A percentile compares a stretch with the other conserved stretches of the same genome.
Conservation (phyloP, 1,140 invertebrate species). For the Sitophilus oryzae region DNA sequence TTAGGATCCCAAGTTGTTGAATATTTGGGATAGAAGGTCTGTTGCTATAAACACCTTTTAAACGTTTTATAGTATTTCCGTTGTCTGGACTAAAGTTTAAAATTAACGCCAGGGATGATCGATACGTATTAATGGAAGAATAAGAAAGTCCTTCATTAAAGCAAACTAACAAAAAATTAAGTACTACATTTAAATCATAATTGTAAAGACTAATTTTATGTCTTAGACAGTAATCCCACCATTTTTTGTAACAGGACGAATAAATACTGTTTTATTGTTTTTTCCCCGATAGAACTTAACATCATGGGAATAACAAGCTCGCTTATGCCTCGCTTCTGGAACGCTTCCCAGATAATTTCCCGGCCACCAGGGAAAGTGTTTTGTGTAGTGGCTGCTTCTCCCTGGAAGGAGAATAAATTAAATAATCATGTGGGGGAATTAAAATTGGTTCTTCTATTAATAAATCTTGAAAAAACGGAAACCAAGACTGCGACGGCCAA, state of each 20-base stretch:
- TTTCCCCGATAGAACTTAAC: not conserved
- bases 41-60: slow-evolving; percentile 11
- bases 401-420: slow-evolving; percentile 2
- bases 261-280: no score
- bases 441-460: not conserved
- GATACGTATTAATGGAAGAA: slow-evolving; percentile 5
- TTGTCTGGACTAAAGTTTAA: not conserved
- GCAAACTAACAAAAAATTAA: slow-evolving; percentile 8
- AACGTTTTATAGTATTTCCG: slow-evolving; percentile 7
- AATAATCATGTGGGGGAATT: slow-evolving; percentile 3
- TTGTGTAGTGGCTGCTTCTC: not conserved
- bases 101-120: slow-evolving; percentile 5
- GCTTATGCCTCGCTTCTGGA: not conserved
- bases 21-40: slow-evolving; percentile 9
- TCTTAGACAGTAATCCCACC: slow-evolving; percentile 11
- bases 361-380: slow-evolving; percentile 26
- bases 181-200: not conserved
- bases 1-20: slow-evolving; percentile 8
- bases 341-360: slow-evolving; percentile 29
- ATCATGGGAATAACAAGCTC: slow-evolving; percentile 7
- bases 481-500: slow-evolving; percentile 8
- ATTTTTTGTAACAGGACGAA: slow-evolving; percentile 1
- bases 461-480: not conserved
- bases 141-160: slow-evolving; percentile 12
- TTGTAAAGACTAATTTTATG: slow-evolving; percentile 1